phyloP scores from a whole-genome alignment of 2,113 vertebrate species.

The Odontesthes bonariensis region DNA sequence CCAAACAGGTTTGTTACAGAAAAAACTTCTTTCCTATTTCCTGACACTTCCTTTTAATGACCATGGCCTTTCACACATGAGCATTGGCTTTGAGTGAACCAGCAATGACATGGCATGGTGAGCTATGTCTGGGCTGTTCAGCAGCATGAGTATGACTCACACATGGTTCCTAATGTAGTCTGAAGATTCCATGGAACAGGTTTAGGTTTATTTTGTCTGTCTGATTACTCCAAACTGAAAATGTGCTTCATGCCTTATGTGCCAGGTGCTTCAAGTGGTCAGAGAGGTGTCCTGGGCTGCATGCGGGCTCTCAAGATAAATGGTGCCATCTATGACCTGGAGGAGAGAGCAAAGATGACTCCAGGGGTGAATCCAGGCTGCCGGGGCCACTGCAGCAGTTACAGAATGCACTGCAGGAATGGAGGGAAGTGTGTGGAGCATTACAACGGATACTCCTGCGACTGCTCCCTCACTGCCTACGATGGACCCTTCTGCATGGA shows the following conservation, averaged over 20 bases:
- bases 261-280: conserved; percentile 92
- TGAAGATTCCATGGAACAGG: too few relatives aligned
- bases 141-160: too few relatives aligned
- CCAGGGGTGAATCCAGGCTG: conserved; percentile 93
- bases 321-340: conserved; percentile 91
- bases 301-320: conserved; percentile 94
- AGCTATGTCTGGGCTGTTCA: too few relatives aligned
- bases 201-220: too few relatives aligned
- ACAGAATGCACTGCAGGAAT: conserved; percentile 89
- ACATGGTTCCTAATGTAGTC: too few relatives aligned
- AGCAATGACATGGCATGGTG: too few relatives aligned
- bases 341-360: conserved; percentile 88
- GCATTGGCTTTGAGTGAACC: too few relatives aligned
- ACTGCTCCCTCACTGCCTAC: conserved; percentile 91
- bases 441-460: conserved; percentile 93
- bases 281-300: conserved; percentile 94
- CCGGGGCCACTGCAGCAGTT: conserved; percentile 93
- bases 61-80: too few relatives aligned
- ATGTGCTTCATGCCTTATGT: not conserved
- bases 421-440: conserved; percentile 94
- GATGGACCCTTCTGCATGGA: conserved; percentile 94
- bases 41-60: too few relatives aligned
- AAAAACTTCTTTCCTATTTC: too few relatives aligned
- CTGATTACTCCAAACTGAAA: too few relatives aligned
- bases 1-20: too few relatives aligned